Base-by-base conservation (phyloP, 2,888 invertebrate species). In the Drosophila subsilvestris region DNA sequence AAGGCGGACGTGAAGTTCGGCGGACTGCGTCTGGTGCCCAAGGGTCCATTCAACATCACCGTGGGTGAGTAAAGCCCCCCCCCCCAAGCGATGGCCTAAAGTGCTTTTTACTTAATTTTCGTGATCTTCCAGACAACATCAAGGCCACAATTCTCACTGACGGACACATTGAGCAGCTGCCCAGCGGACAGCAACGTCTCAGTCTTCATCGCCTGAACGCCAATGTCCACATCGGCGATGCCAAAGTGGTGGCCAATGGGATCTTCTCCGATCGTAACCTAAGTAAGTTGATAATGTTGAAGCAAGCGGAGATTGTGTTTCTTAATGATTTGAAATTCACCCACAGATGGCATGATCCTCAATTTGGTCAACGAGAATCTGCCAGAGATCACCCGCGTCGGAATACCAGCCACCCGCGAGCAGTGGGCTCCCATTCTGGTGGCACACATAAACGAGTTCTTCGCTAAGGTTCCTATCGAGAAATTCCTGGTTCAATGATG, bases 1-100 rank as follows among this genome's bases (percentile, higher is more conserved):
- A 93, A 93, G 79, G 95, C 94, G 4, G 94, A 94, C 74, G 95
- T 95, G 8, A 92, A 93, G 59, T 93, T 95, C 74, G 95, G 95
- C 54, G 92, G 93, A 3, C 92, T 95, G 78, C 93, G 93, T 63
- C 88, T 96, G 71, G 93, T 93, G 74, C 95, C 95, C 45, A 93
- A 93, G 71, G 95, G 95, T 32, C 91, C 92, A 17, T 94, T 94
- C 82, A 94, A 93, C 78, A 92, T 93, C 12, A 93, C 94, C 50
- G 94, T 95, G 93, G 93, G 95, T 95, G 90, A 92, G 93, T 65
- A 6, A 1, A 4, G 6, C 14, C 1, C 12, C 25, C 4, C 14
- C 1, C 12, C 25, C 4, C 7, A 18, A 51, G 17, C 10, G 1
- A 5, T 8, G 18, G 18, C 12, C 2, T 3, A 18, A 25, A 43